phyloP scores from a whole-genome alignment of 2,797 vertebrate genomes.

The Rhynchonycteris naso region DNA sequence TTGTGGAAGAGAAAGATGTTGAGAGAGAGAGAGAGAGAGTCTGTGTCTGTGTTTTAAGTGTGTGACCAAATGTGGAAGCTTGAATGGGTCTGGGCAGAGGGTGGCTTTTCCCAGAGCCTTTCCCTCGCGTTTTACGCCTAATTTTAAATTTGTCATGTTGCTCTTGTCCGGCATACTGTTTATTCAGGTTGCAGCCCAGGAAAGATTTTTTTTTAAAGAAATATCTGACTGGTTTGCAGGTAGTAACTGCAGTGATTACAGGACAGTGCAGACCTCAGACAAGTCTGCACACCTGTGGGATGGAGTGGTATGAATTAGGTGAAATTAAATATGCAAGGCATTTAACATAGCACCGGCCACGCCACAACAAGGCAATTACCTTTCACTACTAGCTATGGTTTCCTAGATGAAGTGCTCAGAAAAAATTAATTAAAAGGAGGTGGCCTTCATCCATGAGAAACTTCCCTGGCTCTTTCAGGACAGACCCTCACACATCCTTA shows the following conservation, averaged over 20 bases:
- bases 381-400: neutral
- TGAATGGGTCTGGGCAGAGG: neutral
- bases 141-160: conserved; percentile 51
- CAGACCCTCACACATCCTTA: neutral
- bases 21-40: neutral
- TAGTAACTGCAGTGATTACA: neutral
- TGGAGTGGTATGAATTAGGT: no score
- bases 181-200: neutral
- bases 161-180: neutral
- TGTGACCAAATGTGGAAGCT: conserved; percentile 31
- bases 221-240: neutral
- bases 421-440: conserved; percentile 2
- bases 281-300: neutral
- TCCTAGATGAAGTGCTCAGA: conserved; percentile 19
- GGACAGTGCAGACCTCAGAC: neutral
- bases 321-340: neutral
- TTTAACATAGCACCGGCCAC: neutral
- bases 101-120: neutral
- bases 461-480: neutral
- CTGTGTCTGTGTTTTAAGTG: neutral
- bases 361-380: neutral
- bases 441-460: neutral
- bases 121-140: neutral
- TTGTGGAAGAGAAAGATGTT: conserved; percentile 69
- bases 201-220: conserved; percentile 20